phyloP scores from a whole-genome alignment of 2,888 invertebrate genomes.

The Philereme vetulata region DNA sequence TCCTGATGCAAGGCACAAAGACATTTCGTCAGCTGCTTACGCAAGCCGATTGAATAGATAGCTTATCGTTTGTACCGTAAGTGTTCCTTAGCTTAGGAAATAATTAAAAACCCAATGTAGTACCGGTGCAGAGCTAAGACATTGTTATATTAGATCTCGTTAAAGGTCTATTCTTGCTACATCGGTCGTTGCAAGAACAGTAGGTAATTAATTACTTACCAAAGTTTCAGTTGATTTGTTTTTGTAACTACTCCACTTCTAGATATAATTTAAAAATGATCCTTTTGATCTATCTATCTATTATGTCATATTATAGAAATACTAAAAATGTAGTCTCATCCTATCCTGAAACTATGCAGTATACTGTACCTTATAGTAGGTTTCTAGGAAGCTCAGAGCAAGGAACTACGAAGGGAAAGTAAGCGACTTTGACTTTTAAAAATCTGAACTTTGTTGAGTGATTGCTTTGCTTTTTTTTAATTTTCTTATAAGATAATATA shows the following conservation, averaged over 20 bases:
- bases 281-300: too few species aligned
- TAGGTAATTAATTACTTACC: not conserved
- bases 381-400: too few species aligned
- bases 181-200: conserved; percentile 1
- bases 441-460: too few species aligned
- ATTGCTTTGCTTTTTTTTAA: too few species aligned
- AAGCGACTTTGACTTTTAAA: too few species aligned
- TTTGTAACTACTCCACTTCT: not conserved
- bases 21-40: conserved; percentile 48
- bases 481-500: too few species aligned
- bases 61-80: conserved; percentile 42
- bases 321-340: too few species aligned
- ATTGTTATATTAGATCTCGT: conserved; percentile 12
- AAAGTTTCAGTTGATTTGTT: not conserved
- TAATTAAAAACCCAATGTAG: conserved; percentile 25
- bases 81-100: conserved; percentile 26
- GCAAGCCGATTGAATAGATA: conserved; percentile 48
- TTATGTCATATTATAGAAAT: too few species aligned
- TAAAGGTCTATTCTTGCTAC: conserved; percentile 21
- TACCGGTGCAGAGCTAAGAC: conserved; percentile 6
- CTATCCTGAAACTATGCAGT: too few species aligned
- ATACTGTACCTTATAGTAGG: too few species aligned
- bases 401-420: too few species aligned
- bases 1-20: conserved; percentile 48
- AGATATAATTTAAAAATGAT: too few species aligned